phyloP scores from a whole-genome alignment of 1,140 invertebrate genomes.

The Semibalanus balanoides region DNA sequence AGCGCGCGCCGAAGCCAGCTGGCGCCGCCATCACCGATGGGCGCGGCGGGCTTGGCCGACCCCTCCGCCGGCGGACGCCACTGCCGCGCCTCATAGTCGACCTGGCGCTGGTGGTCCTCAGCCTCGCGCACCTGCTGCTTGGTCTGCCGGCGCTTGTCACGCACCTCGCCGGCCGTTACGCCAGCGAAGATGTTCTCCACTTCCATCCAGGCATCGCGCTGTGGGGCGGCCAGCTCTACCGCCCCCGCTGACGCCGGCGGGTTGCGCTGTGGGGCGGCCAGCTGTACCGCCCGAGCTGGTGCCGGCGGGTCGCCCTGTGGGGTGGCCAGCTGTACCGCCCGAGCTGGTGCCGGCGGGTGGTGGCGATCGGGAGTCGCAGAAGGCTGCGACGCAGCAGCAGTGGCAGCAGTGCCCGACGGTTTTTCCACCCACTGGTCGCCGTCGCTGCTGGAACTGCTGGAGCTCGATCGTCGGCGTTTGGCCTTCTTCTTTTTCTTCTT shows the following conservation, averaged over 20 bases:
- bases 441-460: neutral
- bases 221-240: neutral
- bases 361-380: too few relatives aligned
- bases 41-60: neutral
- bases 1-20: slow-evolving; percentile 43
- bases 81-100: neutral
- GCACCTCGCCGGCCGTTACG: neutral
- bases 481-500: neutral
- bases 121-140: neutral
- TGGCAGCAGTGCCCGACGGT: neutral
- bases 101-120: neutral
- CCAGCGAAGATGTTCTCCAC: neutral
- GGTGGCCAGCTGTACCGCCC: too few relatives aligned
- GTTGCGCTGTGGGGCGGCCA: too few relatives aligned
- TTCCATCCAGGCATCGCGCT: neutral
- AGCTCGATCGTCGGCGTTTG: neutral
- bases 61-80: neutral
- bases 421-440: neutral
- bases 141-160: neutral
- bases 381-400: too few relatives aligned
- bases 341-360: too few relatives aligned
- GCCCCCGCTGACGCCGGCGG: too few relatives aligned
- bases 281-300: too few relatives aligned
- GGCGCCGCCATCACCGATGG: neutral
- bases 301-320: too few relatives aligned